Evolutionary conservation across 2,797 vertebrate species (phyloP).

Genomic region (Arnoldichthys spilopterus): DNA sequence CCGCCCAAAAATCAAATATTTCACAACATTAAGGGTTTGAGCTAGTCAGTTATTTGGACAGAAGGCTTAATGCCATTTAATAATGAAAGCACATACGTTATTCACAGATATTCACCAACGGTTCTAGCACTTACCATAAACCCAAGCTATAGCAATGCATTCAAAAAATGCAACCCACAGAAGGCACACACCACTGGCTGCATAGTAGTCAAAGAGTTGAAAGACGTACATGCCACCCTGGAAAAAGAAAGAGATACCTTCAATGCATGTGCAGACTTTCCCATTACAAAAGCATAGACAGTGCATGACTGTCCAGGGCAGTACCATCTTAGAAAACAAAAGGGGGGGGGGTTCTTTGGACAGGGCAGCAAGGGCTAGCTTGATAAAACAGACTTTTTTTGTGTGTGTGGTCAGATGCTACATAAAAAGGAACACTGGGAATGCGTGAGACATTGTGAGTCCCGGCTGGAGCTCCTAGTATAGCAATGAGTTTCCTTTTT

Average conservation of each 20-base stretch:
- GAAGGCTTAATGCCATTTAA: background rate
- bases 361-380: too few species aligned
- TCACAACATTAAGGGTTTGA: background rate
- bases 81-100: too few species aligned
- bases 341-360: background rate
- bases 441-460: constrained; percentile 33
- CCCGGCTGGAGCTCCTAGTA: constrained; percentile 38
- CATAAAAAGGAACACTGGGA: constrained; percentile 12
- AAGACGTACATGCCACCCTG: constrained; percentile 99
- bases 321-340: constrained; percentile 41
- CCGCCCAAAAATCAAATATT: background rate
- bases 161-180: constrained; percentile 99
- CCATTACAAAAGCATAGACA: background rate
- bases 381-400: background rate
- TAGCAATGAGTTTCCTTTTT: constrained; percentile 37
- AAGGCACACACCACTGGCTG: constrained; percentile 99
- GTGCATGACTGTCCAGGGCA: background rate
- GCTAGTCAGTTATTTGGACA: background rate
- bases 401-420: constrained; percentile 25
- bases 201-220: constrained; percentile 99
- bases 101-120: too few species aligned
- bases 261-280: background rate
- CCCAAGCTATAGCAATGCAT: constrained; percentile 99
- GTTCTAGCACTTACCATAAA: constrained; percentile 99
- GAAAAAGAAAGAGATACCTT: background rate